These are phyloP conservation scores for Deladenus siricidicola DNA, from an alignment of 2,888 invertebrate species.

Conservation along the genomic window DNA sequence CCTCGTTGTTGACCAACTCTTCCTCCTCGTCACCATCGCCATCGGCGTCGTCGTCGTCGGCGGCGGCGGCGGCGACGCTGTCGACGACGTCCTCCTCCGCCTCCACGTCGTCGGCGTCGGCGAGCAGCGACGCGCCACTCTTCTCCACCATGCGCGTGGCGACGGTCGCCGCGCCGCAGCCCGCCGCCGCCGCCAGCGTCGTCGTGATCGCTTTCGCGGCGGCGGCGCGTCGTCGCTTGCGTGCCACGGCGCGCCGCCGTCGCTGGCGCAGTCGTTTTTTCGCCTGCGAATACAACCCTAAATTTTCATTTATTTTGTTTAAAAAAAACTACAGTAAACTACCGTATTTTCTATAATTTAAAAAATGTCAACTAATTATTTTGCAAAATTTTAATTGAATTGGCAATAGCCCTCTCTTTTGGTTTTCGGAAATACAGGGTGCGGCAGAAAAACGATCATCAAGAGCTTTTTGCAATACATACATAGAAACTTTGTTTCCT, in stretches of 20 bases:
- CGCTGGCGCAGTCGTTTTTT: slow-evolving; percentile 8
- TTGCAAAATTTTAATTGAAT: too few species aligned
- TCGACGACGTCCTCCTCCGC: slow-evolving; percentile 23
- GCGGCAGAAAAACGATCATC: too few species aligned
- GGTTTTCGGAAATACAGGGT: too few species aligned
- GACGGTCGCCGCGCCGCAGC: neutral
- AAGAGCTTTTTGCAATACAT: too few species aligned
- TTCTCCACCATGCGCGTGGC: neutral
- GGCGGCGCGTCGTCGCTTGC: neutral
- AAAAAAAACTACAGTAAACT: too few species aligned
- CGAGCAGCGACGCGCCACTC: neutral
- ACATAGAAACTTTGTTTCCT: too few species aligned
- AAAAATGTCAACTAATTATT: too few species aligned
- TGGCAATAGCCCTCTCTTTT: too few species aligned
- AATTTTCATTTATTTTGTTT: too few species aligned
- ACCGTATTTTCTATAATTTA: too few species aligned
- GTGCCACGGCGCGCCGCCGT: neutral
- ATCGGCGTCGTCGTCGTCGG: slow-evolving; percentile 11
- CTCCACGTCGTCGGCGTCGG: neutral
- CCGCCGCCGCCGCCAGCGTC: neutral
- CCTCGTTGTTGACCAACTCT: slow-evolving; percentile 13
- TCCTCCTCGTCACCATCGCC: slow-evolving; percentile 19
- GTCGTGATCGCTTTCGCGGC: slow-evolving; percentile 4
- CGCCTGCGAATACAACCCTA: neutral
- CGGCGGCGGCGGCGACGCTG: neutral